phyloP scores from a whole-genome alignment of 2,888 invertebrate genomes.

The Pristionchus mayeri region DNA sequence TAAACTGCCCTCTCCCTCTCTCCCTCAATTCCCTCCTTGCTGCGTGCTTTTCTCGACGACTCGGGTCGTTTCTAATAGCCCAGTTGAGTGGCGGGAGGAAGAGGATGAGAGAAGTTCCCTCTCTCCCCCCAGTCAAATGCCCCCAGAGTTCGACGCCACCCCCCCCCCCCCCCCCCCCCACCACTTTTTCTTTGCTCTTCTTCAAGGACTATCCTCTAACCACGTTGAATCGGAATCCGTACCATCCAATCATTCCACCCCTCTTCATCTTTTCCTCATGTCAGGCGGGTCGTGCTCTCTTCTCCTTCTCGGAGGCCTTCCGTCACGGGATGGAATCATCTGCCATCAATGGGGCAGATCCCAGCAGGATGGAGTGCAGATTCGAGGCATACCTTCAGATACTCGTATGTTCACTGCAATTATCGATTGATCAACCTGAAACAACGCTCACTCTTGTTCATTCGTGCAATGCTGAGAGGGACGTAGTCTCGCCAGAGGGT shows the following conservation, averaged over 20 bases:
- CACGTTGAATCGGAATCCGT: no score
- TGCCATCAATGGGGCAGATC: conserved; percentile 49
- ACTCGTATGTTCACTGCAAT: conserved; percentile 76
- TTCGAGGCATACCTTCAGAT: conserved; percentile 94
- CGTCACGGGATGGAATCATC: conserved; percentile 81
- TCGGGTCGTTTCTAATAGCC: not conserved
- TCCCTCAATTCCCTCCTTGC: not conserved
- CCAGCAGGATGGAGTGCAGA: conserved; percentile 82
- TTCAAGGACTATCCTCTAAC: no score
- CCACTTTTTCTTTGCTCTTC: no score
- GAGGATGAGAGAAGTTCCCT: not conserved
- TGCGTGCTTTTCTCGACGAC: not conserved
- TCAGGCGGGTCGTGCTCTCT: conserved; percentile 80
- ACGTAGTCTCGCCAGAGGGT: not conserved
- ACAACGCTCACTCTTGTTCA: not conserved
- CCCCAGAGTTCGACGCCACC: not conserved
- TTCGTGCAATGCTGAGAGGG: no score
- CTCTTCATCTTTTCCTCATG: conserved; percentile 41
- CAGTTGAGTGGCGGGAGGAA: not conserved
- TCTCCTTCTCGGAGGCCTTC: conserved; percentile 94
- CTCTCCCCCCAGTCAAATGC: not conserved
- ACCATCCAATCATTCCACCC: not conserved
- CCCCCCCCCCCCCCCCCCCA: no score
- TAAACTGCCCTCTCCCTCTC: not conserved
- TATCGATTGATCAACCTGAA: no score